Conservation (phyloP, 1,140 invertebrate genomes). For the Ctenoplectra terminalis region DNA sequence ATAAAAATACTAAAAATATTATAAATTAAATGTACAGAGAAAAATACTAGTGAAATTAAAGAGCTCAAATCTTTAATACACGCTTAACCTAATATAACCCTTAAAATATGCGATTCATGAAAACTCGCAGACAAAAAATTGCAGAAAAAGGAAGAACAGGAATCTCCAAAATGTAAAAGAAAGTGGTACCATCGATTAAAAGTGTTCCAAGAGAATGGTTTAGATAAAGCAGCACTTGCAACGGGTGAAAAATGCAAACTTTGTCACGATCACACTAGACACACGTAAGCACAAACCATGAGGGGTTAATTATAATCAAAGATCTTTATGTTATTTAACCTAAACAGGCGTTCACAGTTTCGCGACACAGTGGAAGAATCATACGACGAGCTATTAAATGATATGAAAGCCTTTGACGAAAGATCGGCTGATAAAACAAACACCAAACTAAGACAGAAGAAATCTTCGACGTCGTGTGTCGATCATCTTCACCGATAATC, state of each 20-base stretch:
- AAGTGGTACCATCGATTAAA: constrained; percentile 57
- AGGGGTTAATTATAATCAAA: background rate
- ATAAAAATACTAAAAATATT: background rate
- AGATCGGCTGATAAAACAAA: constrained; percentile 6
- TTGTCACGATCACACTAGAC: constrained; percentile 12
- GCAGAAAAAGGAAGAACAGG: background rate
- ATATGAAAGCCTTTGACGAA: constrained; percentile 62
- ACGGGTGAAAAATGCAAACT: constrained; percentile 29
- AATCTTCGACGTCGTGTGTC: background rate
- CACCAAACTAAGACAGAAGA: background rate
- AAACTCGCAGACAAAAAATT: background rate
- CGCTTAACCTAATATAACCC: background rate
- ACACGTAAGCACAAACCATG: constrained; percentile 13
- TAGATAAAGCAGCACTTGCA: constrained; percentile 60
- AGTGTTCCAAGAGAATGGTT: constrained; percentile 49
- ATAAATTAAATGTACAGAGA: too few species aligned
- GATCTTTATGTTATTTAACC: background rate
- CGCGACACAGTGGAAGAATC: constrained; percentile 42
- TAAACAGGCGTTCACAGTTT: constrained; percentile 29
- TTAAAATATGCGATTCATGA: background rate
- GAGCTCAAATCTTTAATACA: background rate
- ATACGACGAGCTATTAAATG: constrained; percentile 62
- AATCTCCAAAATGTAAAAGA: constrained; percentile 14
- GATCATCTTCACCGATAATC: too few species aligned
- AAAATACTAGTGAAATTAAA: background rate